phyloP scores from a whole-genome alignment of 2,113 vertebrate species.

The Pterocles gutturalis region DNA sequence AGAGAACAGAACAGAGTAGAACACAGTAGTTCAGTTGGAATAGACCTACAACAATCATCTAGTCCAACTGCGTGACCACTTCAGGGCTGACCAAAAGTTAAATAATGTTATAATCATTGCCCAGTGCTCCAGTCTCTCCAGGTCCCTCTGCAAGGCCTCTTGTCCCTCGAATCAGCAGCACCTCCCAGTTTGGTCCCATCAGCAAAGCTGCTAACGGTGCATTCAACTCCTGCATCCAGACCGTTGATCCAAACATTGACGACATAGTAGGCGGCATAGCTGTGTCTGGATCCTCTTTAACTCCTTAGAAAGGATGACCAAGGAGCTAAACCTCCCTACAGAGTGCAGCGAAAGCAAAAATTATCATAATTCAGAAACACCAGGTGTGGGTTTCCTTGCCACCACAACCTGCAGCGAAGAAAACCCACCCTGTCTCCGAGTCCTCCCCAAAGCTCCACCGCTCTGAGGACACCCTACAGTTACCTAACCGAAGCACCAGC shows the following conservation, averaged over 20 bases:
- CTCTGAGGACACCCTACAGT: rapidly evolving
- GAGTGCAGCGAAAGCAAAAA: rapidly evolving
- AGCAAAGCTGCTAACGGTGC: too few species aligned
- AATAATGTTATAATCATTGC: rapidly evolving
- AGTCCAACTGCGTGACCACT: neutral
- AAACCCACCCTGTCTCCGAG: too few species aligned
- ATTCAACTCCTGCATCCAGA: neutral
- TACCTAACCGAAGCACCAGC: neutral
- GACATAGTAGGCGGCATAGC: too few species aligned
- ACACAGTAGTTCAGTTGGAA: neutral
- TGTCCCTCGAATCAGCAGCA: rapidly evolving
- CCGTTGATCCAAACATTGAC: rapidly evolving
- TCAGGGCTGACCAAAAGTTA: neutral
- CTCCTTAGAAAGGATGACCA: neutral
- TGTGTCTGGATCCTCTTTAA: neutral
- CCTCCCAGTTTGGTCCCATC: rapidly evolving
- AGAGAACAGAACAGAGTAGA: neutral
- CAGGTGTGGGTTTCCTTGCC: too few species aligned
- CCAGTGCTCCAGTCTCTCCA: too few species aligned
- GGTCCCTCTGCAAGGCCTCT: neutral
- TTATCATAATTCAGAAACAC: neutral
- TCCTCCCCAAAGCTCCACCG: neutral
- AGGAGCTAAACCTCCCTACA: neutral
- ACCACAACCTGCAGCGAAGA: rapidly evolving
- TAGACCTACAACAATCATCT: neutral